These are phyloP conservation scores for Piaya cayana DNA, from an alignment of 2,113 vertebrate species.

Conservation along the genomic window DNA sequence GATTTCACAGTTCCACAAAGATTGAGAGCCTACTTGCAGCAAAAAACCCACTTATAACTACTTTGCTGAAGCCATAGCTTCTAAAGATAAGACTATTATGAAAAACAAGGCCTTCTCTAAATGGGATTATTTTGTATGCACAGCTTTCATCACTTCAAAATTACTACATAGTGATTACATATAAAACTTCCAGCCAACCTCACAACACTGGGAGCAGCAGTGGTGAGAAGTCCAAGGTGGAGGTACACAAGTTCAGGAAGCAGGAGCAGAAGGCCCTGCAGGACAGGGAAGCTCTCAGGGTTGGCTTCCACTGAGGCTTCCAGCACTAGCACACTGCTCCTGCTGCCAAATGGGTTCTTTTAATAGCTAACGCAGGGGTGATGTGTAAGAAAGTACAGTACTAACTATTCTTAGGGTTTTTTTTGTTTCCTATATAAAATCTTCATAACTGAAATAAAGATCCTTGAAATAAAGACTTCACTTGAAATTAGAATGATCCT, in stretches of 20 bases:
- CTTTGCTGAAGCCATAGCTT: neutral
- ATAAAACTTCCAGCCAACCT: neutral
- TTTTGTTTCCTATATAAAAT: neutral
- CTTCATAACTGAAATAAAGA: neutral
- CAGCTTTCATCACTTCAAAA: neutral
- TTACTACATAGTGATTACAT: neutral
- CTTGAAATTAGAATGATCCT: neutral
- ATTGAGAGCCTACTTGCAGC: neutral
- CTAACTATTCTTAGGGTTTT: neutral
- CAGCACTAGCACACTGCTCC: neutral
- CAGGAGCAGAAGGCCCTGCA: neutral
- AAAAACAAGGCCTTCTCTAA: neutral
- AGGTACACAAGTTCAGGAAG: neutral
- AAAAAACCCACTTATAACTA: neutral
- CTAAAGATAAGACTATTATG: neutral
- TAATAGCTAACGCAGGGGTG: neutral
- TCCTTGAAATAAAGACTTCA: neutral
- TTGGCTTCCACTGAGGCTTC: neutral
- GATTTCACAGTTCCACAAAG: neutral
- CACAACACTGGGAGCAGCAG: neutral
- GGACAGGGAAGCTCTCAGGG: neutral
- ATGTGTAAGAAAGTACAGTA: rapidly evolving
- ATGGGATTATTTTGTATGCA: neutral
- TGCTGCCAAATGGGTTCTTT: neutral
- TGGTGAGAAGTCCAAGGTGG: neutral